A percentile compares a stretch with the other conserved stretches of the same genome.
These are phyloP conservation scores for Coluber constrictor DNA, from an alignment of 2,797 vertebrate genomes.

Conservation along the genomic window DNA sequence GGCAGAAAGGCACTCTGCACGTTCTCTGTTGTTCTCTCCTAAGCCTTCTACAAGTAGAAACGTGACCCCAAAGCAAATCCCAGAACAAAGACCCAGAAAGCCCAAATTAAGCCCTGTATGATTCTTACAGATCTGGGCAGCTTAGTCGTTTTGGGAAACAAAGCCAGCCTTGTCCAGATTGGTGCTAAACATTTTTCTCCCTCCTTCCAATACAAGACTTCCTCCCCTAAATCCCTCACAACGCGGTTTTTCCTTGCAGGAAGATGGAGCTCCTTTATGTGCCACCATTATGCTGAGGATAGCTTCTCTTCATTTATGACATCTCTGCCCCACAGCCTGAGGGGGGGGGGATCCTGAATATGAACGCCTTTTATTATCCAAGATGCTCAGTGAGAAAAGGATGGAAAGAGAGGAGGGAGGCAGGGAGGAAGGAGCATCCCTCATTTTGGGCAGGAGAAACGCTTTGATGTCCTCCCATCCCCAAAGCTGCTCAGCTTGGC, in stretches of 20 bases:
- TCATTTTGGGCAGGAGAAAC: not conserved
- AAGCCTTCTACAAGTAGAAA: not conserved
- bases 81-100: not conserved
- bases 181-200: not conserved
- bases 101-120: not conserved
- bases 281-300: not conserved
- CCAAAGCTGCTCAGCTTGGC: not conserved
- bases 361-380: not conserved
- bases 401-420: not conserved
- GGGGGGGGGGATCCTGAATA: fast-evolving
- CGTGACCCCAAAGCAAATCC: not conserved
- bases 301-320: not conserved
- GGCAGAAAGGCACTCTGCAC: not conserved
- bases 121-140: not conserved
- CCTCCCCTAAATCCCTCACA: not conserved
- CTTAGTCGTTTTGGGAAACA: not conserved
- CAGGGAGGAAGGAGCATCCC: not conserved
- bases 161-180: not conserved
- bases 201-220: not conserved
- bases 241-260: not conserved
- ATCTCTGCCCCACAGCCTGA: not conserved
- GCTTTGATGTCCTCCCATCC: not conserved
- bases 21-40: not conserved
- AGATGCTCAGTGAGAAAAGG: not conserved
- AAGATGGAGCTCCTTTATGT: not conserved